Evolutionary conservation across 2,888 invertebrate genomes (phyloP).

Genomic region (Ochropacha duplaris): DNA sequence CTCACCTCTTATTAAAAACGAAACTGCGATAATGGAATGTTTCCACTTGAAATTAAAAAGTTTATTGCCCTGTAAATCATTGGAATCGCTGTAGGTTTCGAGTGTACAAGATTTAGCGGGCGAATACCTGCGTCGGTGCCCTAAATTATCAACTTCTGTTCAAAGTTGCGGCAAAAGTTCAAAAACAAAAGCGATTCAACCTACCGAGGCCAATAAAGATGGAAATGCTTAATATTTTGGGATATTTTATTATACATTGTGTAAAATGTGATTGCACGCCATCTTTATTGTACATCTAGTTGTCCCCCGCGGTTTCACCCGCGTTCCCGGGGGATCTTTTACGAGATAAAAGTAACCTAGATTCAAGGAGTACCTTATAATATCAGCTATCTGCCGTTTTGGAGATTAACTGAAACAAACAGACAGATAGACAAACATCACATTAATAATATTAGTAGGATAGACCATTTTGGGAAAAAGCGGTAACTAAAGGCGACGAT

Average conservation of each 20-base stretch:
- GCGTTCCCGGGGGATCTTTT: too few species aligned
- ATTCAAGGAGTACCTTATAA: too few species aligned
- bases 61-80: constrained; percentile 61
- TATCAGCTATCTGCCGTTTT: too few species aligned
- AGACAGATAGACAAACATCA: too few species aligned
- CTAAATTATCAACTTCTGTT: constrained; percentile 47
- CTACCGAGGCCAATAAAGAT: constrained; percentile 31
- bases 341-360: too few species aligned
- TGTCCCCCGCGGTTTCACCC: too few species aligned
- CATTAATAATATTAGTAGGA: neutral
- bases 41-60: constrained; percentile 61
- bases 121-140: constrained; percentile 35
- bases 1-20: constrained; percentile 62
- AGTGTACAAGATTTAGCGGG: constrained; percentile 44
- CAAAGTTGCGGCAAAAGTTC: constrained; percentile 33
- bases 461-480: neutral
- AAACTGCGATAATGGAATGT: constrained; percentile 59
- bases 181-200: constrained; percentile 50
- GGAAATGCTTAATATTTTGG: constrained; percentile 42
- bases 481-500: neutral
- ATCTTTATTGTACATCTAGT: too few species aligned
- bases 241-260: constrained; percentile 32
- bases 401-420: too few species aligned
- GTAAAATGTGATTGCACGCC: constrained; percentile 25
- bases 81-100: constrained; percentile 37